Base-by-base conservation (phyloP, 2,888 invertebrate species). In the Cantharis rufa region DNA sequence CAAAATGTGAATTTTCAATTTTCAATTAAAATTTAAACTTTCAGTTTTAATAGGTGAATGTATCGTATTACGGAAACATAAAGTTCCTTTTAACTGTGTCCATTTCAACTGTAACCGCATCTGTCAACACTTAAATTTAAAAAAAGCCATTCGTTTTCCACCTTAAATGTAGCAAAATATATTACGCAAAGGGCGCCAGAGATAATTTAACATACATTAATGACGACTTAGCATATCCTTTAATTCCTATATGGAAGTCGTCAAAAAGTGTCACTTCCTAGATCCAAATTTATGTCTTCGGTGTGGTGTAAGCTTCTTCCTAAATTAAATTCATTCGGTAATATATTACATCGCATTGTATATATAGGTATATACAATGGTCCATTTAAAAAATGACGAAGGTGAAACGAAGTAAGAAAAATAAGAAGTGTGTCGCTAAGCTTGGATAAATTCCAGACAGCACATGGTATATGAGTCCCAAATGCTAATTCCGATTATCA, bases 61-160 rank as follows among this genome's bases (percentile, higher is more conserved):
- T 74, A 74, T 75, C 71, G 24, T 9, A 69, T 77, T 77, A 77
- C 77, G 72, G 77, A 77, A 77, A 77, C 72, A 77, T 74, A 74
- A 77, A 74, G 77, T 27, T 74, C 70, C 64, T 69, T 72, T 71
- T 71, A 71, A 32, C 16, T 15, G 32, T 68, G 74, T 48, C 71
- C 71, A 69, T 48, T n/a, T n/a, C 48, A 48, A 63, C 63, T 70
- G 27, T 48, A 64, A 64, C 69, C 75, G 63, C 63, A 77, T 77
- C 77, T 77, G 77, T 77, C 77, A 72, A 75, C 77, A 75, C 77
- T 62, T 77, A 63, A 74, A n/a, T n/a, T 15, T 75, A 75, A 63
- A 70, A 24, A 73, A 74, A 69, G 16, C 28, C 71, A 69, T 75
- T 71, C 13, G 16, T 66, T 48, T 48, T 48, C 48, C n/a, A 48